Base-by-base conservation (phyloP, 2,113 vertebrate genomes). In the Gymnarchus niloticus region DNA sequence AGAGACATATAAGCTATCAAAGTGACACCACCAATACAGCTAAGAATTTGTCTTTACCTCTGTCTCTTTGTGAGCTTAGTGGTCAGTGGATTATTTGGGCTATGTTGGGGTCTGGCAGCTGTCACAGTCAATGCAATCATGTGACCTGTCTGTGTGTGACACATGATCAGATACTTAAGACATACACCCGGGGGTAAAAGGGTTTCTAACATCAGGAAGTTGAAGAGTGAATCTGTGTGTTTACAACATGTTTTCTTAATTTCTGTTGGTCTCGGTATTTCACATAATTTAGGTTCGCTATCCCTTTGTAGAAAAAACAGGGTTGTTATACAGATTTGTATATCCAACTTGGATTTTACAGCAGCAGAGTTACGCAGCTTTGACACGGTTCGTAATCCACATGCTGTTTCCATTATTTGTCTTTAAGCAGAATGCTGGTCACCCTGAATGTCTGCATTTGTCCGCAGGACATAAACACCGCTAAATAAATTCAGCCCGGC, bases 401-500 rank as follows among this genome's bases (percentile, higher is more conserved):
- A 48, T 46, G 1, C 21, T 6, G 76, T 46, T 48, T 78, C 21
- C 23, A 21, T 49, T 49, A 80, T 9, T 80, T n/a, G 46, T 80
- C 41, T 80, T 48, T 80, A 41, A 41, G 76, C 44, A 80, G 46
- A 44, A 80, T 48, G 21, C 19, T 69, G 5, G 44, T 61, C 59
- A 17, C n/a, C 73, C 52, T 57, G 52, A 33, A 56, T 76, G 54
- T 73, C 33, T 41, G 65, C 28, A 19, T 48, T 23, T 48, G 76
- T 78, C 76, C 23, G 37, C 76, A 23, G 37, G 76, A 48, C 44
- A 46, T 78, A 44, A 78, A 78, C 9, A 51, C 80, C 48, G 12
- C 80, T 82, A 33, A 54, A 85, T 46, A 48, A 82, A 33, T 81
- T 85, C 37, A 81, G 56, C 83, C 85, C 81, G 88, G 73, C 44